These are phyloP conservation scores for Andrena fulva DNA, from an alignment of 2,888 invertebrate species.

Conservation along the genomic window DNA sequence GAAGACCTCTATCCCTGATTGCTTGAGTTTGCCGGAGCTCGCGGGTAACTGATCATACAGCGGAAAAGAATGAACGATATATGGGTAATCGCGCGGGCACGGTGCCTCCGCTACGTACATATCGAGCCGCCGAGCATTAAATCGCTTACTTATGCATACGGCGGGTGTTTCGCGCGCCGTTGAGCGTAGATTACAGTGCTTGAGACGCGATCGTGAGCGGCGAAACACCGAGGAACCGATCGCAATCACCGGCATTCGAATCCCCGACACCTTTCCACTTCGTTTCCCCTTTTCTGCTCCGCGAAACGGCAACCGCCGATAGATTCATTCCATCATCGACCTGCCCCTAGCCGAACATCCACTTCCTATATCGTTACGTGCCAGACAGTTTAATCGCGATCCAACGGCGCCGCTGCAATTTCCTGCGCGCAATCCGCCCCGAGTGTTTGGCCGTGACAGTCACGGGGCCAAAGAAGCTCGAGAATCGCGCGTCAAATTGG, in stretches of 20 bases:
- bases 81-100: constrained; percentile 34
- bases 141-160: constrained; percentile 57
- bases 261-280: constrained; percentile 42
- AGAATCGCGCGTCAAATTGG: no score
- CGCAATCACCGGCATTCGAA: constrained; percentile 42
- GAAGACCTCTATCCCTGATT: constrained; percentile 13
- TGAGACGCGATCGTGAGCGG: constrained; percentile 6
- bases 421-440: not conserved
- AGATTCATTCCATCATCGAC: constrained; percentile 16
- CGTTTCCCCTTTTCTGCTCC: constrained; percentile 15
- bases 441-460: no score
- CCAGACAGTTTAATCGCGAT: not conserved
- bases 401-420: not conserved
- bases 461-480: no score
- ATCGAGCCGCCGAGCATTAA: constrained; percentile 42
- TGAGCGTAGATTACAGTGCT: constrained; percentile 49
- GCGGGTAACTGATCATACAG: constrained; percentile 31
- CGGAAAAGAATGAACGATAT: constrained; percentile 21
- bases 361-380: not conserved
- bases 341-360: constrained; percentile 1
- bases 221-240: constrained; percentile 42
- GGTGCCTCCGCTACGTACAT: constrained; percentile 6
- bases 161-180: constrained; percentile 41
- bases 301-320: constrained; percentile 2
- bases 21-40: constrained; percentile 4